Conservation (phyloP, 92 coral and sea anemone species). For the Nematostella vectensis region DNA sequence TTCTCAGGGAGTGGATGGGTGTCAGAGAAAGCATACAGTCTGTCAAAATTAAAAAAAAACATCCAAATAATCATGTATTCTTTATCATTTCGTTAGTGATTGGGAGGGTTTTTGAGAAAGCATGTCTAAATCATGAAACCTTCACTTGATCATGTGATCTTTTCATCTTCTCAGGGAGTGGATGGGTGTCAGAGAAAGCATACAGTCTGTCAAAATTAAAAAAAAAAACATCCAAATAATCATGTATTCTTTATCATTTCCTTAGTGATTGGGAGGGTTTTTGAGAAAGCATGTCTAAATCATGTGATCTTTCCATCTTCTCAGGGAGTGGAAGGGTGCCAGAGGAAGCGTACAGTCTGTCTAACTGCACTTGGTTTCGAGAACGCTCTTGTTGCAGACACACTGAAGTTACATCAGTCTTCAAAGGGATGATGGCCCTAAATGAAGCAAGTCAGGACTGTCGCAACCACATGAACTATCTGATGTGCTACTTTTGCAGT, state of each 20-base stretch:
- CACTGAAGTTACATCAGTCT: constrained; percentile 89
- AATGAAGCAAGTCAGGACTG: constrained; percentile 56
- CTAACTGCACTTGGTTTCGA: constrained; percentile 93
- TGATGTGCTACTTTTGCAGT: constrained; percentile 95
- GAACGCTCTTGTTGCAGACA: constrained; percentile 87
- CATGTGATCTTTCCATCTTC: too few species aligned
- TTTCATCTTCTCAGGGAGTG: too few species aligned
- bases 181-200: constrained; percentile 66
- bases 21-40: constrained; percentile 84
- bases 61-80: too few species aligned
- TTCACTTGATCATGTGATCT: too few species aligned
- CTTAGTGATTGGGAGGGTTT: too few species aligned
- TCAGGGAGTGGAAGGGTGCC: constrained; percentile 76
- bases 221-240: too few species aligned
- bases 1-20: constrained; percentile 67
- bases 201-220: constrained; percentile 95
- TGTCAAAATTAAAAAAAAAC: too few species aligned
- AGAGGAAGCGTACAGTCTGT: constrained; percentile 86
- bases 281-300: too few species aligned
- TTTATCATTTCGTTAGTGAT: too few species aligned
- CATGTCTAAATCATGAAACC: too few species aligned
- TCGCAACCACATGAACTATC: constrained; percentile 73
- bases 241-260: too few species aligned
- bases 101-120: too few species aligned
- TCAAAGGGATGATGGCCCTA: constrained; percentile 64